A percentile compares a stretch with the other conserved stretches of the same genome.
Evolutionary conservation across 2,113 vertebrate genomes (phyloP).

Genomic region (Hypanus sabinus): DNA sequence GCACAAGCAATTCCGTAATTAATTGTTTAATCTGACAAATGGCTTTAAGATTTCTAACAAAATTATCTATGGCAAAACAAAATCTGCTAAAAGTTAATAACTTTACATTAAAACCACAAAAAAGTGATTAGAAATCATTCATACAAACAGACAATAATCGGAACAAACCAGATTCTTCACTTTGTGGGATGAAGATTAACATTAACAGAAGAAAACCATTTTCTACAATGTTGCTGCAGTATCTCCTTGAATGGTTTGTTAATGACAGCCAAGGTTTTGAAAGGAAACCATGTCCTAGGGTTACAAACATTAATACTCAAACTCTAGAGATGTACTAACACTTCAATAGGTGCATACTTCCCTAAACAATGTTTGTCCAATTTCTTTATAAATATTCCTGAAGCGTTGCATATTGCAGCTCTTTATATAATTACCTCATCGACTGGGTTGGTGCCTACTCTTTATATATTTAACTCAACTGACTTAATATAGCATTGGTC

Average conservation of each 20-base stretch:
- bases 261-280: neutral
- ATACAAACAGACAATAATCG: neutral
- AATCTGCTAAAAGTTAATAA: neutral
- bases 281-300: neutral
- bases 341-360: neutral
- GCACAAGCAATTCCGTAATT: neutral
- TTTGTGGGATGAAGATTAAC: neutral
- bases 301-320: neutral
- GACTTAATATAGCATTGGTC: neutral
- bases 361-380: neutral
- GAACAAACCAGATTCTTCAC: neutral
- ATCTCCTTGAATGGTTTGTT: neutral
- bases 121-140: constrained; percentile 12
- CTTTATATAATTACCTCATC: neutral
- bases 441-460: neutral
- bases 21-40: neutral
- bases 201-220: neutral
- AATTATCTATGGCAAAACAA: constrained; percentile 15
- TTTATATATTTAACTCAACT: neutral
- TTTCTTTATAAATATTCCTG: neutral
- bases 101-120: neutral
- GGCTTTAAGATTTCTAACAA: constrained; percentile 15
- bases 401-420: neutral
- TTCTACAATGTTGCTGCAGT: neutral
- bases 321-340: too few species aligned